These are phyloP conservation scores for Cairina moschata DNA, from an alignment of 2,113 vertebrate species.

Conservation along the genomic window DNA sequence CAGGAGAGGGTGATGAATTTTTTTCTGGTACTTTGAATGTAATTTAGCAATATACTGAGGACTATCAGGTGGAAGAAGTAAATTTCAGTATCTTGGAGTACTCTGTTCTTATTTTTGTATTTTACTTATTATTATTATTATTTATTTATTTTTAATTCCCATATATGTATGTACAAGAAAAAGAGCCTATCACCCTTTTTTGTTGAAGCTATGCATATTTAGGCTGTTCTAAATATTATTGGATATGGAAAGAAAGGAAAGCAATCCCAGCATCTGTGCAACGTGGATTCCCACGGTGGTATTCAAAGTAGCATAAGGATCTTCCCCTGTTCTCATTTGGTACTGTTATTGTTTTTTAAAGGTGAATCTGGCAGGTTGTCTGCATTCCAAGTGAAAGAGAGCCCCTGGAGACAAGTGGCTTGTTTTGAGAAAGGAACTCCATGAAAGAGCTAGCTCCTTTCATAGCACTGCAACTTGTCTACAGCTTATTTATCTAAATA, in stretches of 20 bases:
- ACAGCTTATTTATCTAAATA: background rate
- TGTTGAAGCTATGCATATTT: background rate
- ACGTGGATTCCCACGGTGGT: slow-evolving; percentile 9
- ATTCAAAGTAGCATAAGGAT: background rate
- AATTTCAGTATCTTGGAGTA: background rate
- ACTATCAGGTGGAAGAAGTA: background rate
- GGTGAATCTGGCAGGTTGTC: slow-evolving; percentile 52
- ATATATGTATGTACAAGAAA: background rate
- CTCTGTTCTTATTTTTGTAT: background rate
- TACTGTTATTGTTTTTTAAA: slow-evolving; percentile 34
- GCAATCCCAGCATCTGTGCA: background rate
- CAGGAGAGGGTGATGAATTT: background rate
- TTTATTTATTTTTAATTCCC: background rate
- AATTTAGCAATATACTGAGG: background rate
- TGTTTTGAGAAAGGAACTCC: slow-evolving; percentile 13
- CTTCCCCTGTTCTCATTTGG: slow-evolving; percentile 8
- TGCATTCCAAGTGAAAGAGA: slow-evolving; percentile 10
- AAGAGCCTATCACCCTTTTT: background rate
- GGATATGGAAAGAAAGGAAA: background rate
- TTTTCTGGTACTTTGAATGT: background rate
- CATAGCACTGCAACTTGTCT: background rate
- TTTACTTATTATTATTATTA: background rate
- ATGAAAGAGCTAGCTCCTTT: slow-evolving; percentile 28
- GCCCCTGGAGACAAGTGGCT: slow-evolving; percentile 22
- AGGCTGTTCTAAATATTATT: background rate